These are phyloP conservation scores for Vireo altiloquus DNA, from an alignment of 2,113 vertebrate species.

Conservation along the genomic window DNA sequence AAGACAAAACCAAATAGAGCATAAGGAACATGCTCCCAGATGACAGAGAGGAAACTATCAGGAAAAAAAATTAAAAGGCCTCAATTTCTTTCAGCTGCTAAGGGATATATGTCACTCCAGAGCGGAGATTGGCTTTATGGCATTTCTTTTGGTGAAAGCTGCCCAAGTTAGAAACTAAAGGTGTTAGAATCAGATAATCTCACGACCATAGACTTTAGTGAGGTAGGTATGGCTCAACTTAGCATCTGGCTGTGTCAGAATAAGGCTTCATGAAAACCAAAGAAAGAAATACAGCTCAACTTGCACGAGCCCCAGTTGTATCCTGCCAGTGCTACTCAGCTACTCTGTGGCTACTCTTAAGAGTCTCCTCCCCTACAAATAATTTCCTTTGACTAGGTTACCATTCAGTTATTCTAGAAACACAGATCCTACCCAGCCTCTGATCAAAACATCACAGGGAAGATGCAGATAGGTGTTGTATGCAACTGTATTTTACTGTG, in stretches of 20 bases:
- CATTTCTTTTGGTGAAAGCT: background rate
- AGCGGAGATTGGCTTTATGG: background rate
- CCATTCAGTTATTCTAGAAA: background rate
- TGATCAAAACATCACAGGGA: background rate
- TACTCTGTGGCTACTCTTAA: background rate
- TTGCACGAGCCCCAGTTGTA: rapidly evolving
- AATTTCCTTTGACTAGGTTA: background rate
- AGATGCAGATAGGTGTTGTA: background rate
- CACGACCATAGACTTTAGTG: background rate
- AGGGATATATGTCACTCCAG: background rate
- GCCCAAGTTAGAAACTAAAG: background rate
- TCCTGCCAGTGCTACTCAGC: background rate
- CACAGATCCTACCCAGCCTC: background rate
- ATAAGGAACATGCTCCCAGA: background rate
- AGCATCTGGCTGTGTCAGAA: background rate
- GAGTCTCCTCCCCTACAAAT: background rate
- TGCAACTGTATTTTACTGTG: background rate
- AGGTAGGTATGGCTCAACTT: background rate
- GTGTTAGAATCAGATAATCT: background rate
- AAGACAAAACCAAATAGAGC: background rate
- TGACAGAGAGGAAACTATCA: background rate
- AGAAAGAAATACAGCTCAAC: background rate
- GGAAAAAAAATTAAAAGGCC: background rate
- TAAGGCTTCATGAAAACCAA: background rate
- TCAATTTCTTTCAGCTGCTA: background rate